These are phyloP conservation scores for Coecobrya sp. DNA, from an alignment of 2,888 invertebrate species.

Conservation along the genomic window DNA sequence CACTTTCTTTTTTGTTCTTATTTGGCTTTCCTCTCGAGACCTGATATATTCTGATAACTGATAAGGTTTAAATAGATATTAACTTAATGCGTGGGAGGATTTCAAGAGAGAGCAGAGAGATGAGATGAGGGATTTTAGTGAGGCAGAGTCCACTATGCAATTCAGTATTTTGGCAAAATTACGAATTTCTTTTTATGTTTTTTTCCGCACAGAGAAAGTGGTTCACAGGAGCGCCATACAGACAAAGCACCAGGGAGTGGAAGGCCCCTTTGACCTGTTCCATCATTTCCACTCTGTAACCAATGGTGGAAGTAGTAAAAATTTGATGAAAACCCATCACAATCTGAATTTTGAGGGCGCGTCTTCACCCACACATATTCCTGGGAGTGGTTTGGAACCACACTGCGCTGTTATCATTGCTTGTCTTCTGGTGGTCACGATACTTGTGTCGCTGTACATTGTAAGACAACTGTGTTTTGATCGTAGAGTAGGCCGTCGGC, in stretches of 20 bases:
- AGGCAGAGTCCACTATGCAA: too few relatives aligned
- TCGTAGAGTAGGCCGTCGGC: slow-evolving; percentile 75
- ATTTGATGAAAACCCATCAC: not conserved
- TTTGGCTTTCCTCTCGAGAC: too few relatives aligned
- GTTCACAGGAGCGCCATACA: slow-evolving; percentile 27
- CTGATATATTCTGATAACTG: too few relatives aligned
- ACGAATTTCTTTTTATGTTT: not conserved
- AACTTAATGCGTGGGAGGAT: too few relatives aligned
- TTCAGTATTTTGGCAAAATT: too few relatives aligned
- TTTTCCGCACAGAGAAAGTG: not conserved
- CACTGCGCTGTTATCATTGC: slow-evolving; percentile 84
- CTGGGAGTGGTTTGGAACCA: slow-evolving; percentile 78
- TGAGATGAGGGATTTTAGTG: not conserved
- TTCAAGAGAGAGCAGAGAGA: too few relatives aligned
- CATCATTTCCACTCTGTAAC: slow-evolving; percentile 48
- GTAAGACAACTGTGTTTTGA: slow-evolving; percentile 83
- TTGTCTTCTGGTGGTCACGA: slow-evolving; percentile 82
- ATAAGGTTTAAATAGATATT: too few relatives aligned
- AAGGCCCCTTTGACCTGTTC: slow-evolving; percentile 63
- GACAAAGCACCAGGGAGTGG: slow-evolving; percentile 67
- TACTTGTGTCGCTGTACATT: slow-evolving; percentile 82
- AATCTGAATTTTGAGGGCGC: too few relatives aligned
- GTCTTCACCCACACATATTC: not conserved
- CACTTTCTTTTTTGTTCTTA: too few relatives aligned
- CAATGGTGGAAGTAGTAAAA: slow-evolving; percentile 6